Conservation (phyloP, 2,888 invertebrate species). For the Andrena bicolor region DNA sequence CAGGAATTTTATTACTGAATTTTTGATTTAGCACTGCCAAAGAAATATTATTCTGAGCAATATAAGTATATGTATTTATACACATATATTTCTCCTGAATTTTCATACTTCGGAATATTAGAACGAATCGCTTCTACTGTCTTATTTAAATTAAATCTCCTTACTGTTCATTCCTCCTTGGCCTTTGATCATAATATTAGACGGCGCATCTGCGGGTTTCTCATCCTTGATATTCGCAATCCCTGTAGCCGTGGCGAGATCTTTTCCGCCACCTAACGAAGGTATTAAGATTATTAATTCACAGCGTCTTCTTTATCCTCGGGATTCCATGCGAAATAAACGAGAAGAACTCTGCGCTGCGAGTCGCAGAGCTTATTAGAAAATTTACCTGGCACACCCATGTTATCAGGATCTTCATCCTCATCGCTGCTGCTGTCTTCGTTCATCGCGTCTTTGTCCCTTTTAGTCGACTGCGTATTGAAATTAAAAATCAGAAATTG, state of each 20-base stretch:
- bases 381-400: constrained; percentile 93
- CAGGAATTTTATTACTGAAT: constrained; percentile 83
- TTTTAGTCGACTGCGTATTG: constrained; percentile 73
- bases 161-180: constrained; percentile 78
- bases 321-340: neutral
- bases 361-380: neutral
- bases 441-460: constrained; percentile 83
- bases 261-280: constrained; percentile 92
- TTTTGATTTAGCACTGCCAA: constrained; percentile 77
- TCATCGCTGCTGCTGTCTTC: constrained; percentile 89
- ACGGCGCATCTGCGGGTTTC: constrained; percentile 79
- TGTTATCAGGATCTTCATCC: constrained; percentile 96
- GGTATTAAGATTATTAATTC: constrained; percentile 22
- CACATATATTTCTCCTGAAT: neutral
- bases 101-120: too few relatives aligned
- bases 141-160: neutral
- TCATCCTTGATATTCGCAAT: constrained; percentile 87
- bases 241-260: constrained; percentile 92
- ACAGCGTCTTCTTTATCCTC: neutral
- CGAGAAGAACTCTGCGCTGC: neutral
- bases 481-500: neutral
- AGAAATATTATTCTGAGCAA: neutral
- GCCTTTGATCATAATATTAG: constrained; percentile 71
- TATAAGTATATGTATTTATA: neutral
- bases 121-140: too few relatives aligned